A percentile compares a stretch with the other conserved stretches of the same genome.
These are phyloP conservation scores for Rhimphoctona megacephalus DNA, from an alignment of 2,888 invertebrate genomes.

Conservation along the genomic window DNA sequence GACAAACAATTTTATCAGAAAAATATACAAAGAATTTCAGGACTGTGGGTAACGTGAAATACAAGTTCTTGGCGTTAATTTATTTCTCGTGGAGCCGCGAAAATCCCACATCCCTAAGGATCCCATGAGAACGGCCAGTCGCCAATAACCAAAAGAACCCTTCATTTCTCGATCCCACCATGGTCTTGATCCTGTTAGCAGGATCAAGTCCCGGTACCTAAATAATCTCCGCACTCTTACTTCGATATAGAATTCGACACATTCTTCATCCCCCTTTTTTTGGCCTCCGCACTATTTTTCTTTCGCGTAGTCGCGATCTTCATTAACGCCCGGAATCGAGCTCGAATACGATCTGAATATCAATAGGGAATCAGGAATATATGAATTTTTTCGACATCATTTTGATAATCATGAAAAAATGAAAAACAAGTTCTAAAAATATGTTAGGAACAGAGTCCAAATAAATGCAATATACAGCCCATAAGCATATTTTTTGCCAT, in stretches of 20 bases:
- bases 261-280: constrained; percentile 27
- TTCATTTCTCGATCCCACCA: constrained; percentile 74
- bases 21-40: constrained; percentile 43
- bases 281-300: constrained; percentile 37
- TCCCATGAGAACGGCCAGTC: constrained; percentile 74
- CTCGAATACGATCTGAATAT: constrained; percentile 38
- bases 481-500: background rate
- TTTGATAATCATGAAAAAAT: background rate
- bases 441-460: background rate
- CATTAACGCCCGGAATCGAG: constrained; percentile 26
- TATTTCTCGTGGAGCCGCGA: constrained; percentile 62
- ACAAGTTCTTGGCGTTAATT: constrained; percentile 70
- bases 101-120: constrained; percentile 79
- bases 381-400: background rate
- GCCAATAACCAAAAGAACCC: constrained; percentile 81
- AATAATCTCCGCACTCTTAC: constrained; percentile 60
- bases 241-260: constrained; percentile 52
- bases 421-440: background rate
- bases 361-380: background rate
- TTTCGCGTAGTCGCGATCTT: constrained; percentile 34
- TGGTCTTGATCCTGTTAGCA: constrained; percentile 83
- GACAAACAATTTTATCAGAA: constrained; percentile 64
- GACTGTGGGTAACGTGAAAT: background rate
- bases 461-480: background rate
- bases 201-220: constrained; percentile 77